These are phyloP conservation scores for Perca fluviatilis DNA, from an alignment of 2,113 vertebrate genomes.

Conservation along the genomic window DNA sequence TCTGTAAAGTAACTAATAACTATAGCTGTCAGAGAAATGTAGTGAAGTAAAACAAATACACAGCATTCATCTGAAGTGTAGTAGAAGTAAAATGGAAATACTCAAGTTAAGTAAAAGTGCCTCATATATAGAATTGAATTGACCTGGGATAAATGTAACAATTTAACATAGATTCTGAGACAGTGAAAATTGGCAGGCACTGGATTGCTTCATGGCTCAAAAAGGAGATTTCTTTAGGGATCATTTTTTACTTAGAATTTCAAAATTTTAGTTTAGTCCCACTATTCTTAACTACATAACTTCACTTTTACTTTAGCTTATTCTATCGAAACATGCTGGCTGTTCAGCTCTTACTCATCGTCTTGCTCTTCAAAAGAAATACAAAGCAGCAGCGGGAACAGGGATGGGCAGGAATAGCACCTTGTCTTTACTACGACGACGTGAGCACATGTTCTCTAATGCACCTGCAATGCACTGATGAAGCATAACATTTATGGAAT, in stretches of 20 bases:
- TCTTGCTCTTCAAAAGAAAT: constrained; percentile 23
- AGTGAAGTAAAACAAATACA: neutral
- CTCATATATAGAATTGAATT: neutral
- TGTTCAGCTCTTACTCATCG: constrained; percentile 21
- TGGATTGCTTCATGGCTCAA: neutral
- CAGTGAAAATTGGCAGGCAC: neutral
- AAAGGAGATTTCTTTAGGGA: neutral
- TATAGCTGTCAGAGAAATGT: neutral
- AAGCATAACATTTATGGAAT: neutral
- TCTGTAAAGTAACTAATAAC: neutral
- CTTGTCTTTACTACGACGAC: neutral
- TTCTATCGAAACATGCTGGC: constrained; percentile 9
- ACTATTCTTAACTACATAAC: neutral
- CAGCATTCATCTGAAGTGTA: neutral
- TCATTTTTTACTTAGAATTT: neutral
- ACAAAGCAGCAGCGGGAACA: neutral
- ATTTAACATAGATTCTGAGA: neutral
- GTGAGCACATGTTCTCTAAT: neutral
- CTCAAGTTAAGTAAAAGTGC: neutral
- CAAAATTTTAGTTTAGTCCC: constrained; percentile 8
- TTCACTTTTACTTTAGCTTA: constrained; percentile 5
- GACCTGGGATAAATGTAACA: neutral
- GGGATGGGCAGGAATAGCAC: neutral
- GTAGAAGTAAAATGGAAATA: neutral
- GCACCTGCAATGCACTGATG: neutral